Conservation (phyloP, 2,113 vertebrate species). For the Diphyllodes magnificus region DNA sequence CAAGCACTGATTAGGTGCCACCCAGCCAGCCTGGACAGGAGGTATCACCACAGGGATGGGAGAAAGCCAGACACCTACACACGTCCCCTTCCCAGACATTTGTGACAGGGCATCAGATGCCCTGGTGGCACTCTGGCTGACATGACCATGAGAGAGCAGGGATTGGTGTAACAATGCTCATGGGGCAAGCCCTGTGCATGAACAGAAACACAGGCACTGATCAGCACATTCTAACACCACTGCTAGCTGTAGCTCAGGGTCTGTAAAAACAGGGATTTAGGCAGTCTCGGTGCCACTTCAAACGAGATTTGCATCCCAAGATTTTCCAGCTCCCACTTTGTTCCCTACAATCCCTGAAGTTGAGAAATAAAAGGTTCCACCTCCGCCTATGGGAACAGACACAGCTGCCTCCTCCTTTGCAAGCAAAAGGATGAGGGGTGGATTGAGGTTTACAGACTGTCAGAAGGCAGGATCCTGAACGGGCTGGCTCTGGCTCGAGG, state of each 20-base stretch:
- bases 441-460: neutral
- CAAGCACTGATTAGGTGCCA: neutral
- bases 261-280: neutral
- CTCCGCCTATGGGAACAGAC: neutral
- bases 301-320: neutral
- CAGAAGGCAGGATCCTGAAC: neutral
- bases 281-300: neutral
- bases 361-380: neutral
- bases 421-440: neutral
- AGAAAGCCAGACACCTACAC: neutral
- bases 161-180: neutral
- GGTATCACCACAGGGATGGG: neutral
- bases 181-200: neutral
- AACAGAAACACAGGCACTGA: neutral
- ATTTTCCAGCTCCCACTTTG: neutral
- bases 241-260: neutral
- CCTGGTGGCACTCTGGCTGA: neutral
- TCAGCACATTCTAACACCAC: neutral
- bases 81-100: neutral
- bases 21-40: neutral
- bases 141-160: fast-evolving
- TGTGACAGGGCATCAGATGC: neutral
- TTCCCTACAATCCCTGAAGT: neutral
- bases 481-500: neutral
- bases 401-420: neutral